Conservation (phyloP, 2,797 vertebrate species). For the Prionace glauca region DNA sequence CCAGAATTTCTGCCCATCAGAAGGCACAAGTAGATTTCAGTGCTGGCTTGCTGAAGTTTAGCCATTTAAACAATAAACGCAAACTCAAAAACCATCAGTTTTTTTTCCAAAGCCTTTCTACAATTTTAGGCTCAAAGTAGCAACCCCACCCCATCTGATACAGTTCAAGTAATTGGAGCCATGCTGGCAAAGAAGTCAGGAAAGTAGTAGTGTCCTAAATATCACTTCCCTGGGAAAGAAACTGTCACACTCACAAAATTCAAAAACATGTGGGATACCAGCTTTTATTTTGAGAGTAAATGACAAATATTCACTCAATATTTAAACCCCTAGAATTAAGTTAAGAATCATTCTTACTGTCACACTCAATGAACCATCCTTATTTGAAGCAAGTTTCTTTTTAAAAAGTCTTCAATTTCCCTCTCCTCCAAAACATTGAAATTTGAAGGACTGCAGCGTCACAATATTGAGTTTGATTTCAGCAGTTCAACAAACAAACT, state of each 20-base stretch:
- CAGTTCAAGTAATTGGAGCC: neutral
- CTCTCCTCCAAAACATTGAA: neutral
- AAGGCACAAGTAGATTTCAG: neutral
- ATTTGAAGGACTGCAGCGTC: constrained; percentile 23
- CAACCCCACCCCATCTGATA: neutral
- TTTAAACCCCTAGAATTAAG: constrained; percentile 31
- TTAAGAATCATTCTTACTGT: neutral
- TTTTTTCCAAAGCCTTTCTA: neutral
- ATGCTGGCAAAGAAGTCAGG: too few species aligned
- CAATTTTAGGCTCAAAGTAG: neutral
- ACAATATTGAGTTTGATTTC: neutral
- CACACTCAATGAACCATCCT: constrained; percentile 8
- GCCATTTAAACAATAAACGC: neutral
- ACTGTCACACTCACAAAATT: neutral
- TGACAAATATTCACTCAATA: neutral
- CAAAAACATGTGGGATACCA: constrained; percentile 28
- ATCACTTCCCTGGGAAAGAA: neutral
- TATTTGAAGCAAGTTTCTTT: neutral
- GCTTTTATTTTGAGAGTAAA: constrained; percentile 29
- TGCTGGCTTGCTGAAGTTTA: neutral
- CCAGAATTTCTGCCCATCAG: neutral
- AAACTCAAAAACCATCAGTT: neutral
- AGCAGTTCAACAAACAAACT: neutral
- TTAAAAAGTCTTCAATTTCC: neutral
- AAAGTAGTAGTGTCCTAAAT: neutral